Evolutionary conservation across 2,888 invertebrate species (phyloP).

Genomic region (Punctoribates punctum): DNA sequence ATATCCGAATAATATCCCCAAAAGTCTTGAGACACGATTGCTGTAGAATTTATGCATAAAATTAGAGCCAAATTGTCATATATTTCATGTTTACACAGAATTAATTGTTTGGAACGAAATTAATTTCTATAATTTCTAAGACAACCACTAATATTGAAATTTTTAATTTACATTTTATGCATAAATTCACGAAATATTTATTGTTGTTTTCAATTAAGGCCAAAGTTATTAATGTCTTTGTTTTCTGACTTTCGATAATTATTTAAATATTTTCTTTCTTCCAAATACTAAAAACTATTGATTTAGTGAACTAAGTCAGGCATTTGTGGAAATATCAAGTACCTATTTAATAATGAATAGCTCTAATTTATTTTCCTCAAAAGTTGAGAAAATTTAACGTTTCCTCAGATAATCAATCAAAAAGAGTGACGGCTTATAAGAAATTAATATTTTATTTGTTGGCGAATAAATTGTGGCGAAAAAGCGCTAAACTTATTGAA

Average conservation of each 20-base stretch:
- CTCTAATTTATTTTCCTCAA: too few species aligned
- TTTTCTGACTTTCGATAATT: too few species aligned
- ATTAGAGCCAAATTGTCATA: neutral
- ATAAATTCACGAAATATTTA: neutral
- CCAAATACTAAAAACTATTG: too few species aligned
- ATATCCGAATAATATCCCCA: too few species aligned
- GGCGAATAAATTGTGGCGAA: neutral
- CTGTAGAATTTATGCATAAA: too few species aligned
- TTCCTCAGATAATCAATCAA: constrained; percentile 6
- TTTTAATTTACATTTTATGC: neutral
- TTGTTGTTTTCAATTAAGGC: too few species aligned
- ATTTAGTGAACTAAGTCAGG: too few species aligned
- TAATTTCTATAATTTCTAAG: constrained; percentile 1
- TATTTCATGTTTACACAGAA: neutral
- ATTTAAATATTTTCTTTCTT: too few species aligned
- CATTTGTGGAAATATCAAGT: too few species aligned
- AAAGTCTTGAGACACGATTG: too few species aligned
- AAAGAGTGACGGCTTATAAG: neutral
- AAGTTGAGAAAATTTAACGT: neutral
- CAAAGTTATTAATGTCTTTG: too few species aligned
- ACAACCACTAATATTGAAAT: neutral
- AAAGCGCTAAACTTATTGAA: neutral
- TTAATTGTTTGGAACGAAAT: constrained; percentile 24
- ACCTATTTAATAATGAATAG: too few species aligned
- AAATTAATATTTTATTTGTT: constrained; percentile 2